Evolutionary conservation across 2,113 vertebrate genomes (phyloP).

Genomic region (Otocyon megalotis): DNA sequence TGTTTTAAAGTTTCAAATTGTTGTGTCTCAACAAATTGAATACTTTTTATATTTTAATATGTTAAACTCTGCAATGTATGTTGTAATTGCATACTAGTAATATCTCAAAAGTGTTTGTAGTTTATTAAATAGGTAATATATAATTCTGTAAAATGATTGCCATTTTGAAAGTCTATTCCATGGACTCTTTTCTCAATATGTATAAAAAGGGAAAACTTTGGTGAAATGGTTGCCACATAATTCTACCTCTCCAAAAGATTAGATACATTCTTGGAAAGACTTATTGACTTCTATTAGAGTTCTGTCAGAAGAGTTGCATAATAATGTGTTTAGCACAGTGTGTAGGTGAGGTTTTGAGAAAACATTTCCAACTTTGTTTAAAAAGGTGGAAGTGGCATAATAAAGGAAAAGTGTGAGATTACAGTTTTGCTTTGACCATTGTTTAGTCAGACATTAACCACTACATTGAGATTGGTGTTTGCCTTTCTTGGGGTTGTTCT

Average conservation of each 20-base stretch:
- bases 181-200: background rate
- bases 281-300: conserved; percentile 22
- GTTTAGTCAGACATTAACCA: conserved; percentile 22
- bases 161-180: conserved; percentile 1
- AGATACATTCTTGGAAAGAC: background rate
- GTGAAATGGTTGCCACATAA: conserved; percentile 17
- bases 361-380: conserved; percentile 44
- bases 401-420: background rate
- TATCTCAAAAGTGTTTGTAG: conserved; percentile 30
- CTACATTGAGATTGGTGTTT: background rate
- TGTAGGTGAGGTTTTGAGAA: background rate
- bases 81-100: conserved; percentile 6
- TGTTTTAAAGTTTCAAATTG: conserved; percentile 41
- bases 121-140: background rate
- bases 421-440: conserved; percentile 15
- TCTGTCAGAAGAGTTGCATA: background rate
- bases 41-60: conserved; percentile 12
- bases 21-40: background rate
- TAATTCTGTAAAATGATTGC: conserved; percentile 17
- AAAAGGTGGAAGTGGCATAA: conserved; percentile 10
- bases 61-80: background rate
- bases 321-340: background rate
- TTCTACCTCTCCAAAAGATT: conserved; percentile 21
- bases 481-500: background rate
- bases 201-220: background rate